Evolutionary conservation across 2,888 invertebrate species (phyloP).

Genomic region (Habrosyne pyritoides): DNA sequence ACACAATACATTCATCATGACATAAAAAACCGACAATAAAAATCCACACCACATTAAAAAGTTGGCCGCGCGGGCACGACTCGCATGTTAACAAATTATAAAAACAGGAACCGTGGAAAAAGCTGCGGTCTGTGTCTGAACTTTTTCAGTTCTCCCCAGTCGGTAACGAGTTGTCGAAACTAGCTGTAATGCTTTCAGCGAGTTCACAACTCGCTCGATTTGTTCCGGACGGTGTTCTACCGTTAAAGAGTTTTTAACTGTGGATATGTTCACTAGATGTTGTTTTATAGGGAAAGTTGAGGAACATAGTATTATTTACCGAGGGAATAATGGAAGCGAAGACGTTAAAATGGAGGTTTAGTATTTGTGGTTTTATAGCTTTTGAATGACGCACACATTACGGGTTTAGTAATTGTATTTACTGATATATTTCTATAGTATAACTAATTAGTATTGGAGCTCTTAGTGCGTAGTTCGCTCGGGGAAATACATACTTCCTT

Average conservation of each 20-base stretch:
- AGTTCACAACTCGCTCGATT: slow-evolving; percentile 10
- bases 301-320: not conserved
- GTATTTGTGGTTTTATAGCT: not conserved
- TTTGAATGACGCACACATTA: not conserved
- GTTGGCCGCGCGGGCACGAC: not conserved
- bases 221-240: slow-evolving; percentile 5
- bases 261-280: slow-evolving; percentile 3
- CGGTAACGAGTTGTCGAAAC: slow-evolving; percentile 13
- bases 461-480: too few relatives aligned
- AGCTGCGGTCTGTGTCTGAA: slow-evolving; percentile 4
- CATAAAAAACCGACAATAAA: not conserved
- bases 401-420: too few relatives aligned
- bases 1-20: too few relatives aligned
- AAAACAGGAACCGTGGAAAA: slow-evolving; percentile 2
- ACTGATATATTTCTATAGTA: too few relatives aligned
- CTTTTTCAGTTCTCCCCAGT: slow-evolving; percentile 8
- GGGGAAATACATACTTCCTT: too few relatives aligned
- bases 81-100: slow-evolving; percentile 4
- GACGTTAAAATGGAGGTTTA: not conserved
- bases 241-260: slow-evolving; percentile 3
- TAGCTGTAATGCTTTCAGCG: slow-evolving; percentile 12
- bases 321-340: too few relatives aligned
- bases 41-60: not conserved
- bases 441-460: too few relatives aligned
- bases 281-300: not conserved